phyloP scores from a whole-genome alignment of 2,797 vertebrate species.

The Psittacula echo region DNA sequence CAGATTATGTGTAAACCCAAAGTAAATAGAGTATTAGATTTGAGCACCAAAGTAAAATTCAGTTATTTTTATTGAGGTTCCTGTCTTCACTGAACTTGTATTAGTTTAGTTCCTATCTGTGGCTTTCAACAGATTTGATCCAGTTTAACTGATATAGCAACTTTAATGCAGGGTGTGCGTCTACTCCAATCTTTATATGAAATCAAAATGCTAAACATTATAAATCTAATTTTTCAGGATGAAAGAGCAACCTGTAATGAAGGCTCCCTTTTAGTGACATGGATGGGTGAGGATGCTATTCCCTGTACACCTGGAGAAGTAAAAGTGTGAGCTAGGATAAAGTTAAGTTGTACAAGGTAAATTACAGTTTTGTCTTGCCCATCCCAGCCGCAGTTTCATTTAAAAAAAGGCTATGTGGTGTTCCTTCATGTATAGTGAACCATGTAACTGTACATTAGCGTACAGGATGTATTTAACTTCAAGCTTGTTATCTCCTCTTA shows the following conservation, averaged over 20 bases:
- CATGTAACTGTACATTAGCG: neutral
- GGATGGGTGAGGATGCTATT: conserved; percentile 91
- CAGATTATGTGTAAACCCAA: neutral
- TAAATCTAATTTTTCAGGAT: conserved; percentile 75
- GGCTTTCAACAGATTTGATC: neutral
- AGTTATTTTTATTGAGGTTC: neutral
- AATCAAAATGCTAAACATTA: conserved; percentile 12
- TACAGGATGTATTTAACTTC: neutral
- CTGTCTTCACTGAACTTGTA: neutral
- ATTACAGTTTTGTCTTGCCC: neutral
- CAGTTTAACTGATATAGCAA: neutral
- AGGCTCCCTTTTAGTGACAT: conserved; percentile 82
- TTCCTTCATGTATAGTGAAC: neutral
- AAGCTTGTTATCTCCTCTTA: neutral
- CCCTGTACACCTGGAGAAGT: conserved; percentile 86
- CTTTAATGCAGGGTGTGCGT: neutral
- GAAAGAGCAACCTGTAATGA: conserved; percentile 80
- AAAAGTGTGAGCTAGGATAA: conserved; percentile 71
- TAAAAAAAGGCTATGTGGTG: neutral
- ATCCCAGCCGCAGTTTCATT: neutral
- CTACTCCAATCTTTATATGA: neutral
- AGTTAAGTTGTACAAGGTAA: conserved; percentile 68
- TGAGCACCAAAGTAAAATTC: neutral
- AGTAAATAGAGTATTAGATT: neutral
- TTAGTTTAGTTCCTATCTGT: neutral